Base-by-base conservation (phyloP, 2,888 invertebrate species). In the Rhabditoides inermis region DNA sequence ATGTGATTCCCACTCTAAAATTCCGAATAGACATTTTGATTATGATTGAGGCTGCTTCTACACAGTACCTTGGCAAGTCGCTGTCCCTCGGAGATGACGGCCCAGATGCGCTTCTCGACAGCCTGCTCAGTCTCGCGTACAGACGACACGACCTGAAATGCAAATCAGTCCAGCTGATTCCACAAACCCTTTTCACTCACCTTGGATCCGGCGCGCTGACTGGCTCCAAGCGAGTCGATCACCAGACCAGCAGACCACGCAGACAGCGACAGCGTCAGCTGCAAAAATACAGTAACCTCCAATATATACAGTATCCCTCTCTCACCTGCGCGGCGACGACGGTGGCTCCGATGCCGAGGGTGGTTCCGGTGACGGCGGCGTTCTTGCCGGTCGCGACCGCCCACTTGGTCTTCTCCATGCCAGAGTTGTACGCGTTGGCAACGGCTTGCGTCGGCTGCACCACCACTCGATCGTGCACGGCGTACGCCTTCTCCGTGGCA, bases 31-130 rank as follows among this genome's bases (percentile, higher is more conserved):
- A n/a, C n/a, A n/a, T n/a, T n/a, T n/a, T n/a, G n/a, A n/a, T n/a
- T n/a, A n/a, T n/a, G n/a, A n/a, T n/a, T n/a, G n/a, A n/a, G n/a
- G n/a, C n/a, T n/a, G n/a, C n/a, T n/a, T n/a, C n/a, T n/a, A n/a
- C n/a, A n/a, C n/a, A n/a, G n/a, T 42, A 63, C 63, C 57, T 55
- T 59, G 10, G 61, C 63, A 22, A 61, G 49, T 40, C 61, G 26
- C 37, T 61, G 60, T 7, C 59, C 59, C 35, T 63, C 57, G 22
- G 53, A 41, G 28, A 63, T 40, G 18, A 54, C 55, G 1, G 55
- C 52, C 36, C 49, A 55, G 39, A 63, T 63, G 20, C 51, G 36
- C 22, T 60, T 54, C 40, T 62, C 63, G 20, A 60, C 44, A 15
- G 56, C 57, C 23, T 59, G 50, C 47, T 61, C 57, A 4, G 55